phyloP scores from a whole-genome alignment of 2,113 vertebrate species.

The Eclectus roratus region DNA sequence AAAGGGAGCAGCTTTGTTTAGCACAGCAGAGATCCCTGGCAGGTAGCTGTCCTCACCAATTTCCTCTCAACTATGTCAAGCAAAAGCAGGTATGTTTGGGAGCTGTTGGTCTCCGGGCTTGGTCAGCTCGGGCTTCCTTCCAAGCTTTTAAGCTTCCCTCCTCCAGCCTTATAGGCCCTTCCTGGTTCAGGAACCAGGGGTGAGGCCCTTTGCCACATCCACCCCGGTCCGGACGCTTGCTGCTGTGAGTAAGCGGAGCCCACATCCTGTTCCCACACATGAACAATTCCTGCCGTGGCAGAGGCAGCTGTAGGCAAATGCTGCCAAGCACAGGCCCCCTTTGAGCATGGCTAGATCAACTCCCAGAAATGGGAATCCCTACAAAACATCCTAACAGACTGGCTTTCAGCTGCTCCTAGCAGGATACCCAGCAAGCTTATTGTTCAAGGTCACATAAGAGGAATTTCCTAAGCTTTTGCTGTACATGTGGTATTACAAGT shows the following conservation, averaged over 20 bases:
- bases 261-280: slow-evolving; percentile 22
- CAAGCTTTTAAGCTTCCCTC: not conserved
- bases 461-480: slow-evolving; percentile 64
- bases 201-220: slow-evolving; percentile 20
- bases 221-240: not conserved
- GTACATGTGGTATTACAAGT: slow-evolving; percentile 73
- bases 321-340: not conserved
- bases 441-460: slow-evolving; percentile 59
- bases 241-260: not conserved
- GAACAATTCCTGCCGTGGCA: not conserved
- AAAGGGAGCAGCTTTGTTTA: not conserved
- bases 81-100: not conserved
- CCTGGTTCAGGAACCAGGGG: slow-evolving; percentile 12
- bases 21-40: not conserved
- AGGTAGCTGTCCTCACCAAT: not conserved
- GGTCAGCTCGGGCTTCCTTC: not conserved
- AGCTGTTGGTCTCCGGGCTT: not conserved
- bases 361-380: not conserved
- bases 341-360: not conserved
- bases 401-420: slow-evolving; percentile 20
- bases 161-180: not conserved
- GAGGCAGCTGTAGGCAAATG: not conserved
- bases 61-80: not conserved
- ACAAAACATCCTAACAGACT: not conserved
- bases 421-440: slow-evolving; percentile 54